Conservation (phyloP, 2,113 vertebrate species). For the Clupea harengus region DNA sequence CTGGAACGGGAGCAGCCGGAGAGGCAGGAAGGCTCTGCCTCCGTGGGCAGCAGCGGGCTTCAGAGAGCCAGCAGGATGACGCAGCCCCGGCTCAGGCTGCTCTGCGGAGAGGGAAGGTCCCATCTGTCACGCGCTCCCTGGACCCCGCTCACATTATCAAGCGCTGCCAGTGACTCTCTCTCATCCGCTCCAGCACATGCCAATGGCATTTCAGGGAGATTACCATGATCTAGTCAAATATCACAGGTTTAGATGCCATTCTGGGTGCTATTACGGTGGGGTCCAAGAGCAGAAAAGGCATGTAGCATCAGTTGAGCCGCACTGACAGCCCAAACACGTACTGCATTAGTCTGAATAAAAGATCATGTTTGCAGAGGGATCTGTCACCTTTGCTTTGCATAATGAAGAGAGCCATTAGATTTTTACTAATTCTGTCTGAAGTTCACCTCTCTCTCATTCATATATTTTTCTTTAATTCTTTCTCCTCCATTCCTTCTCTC, state of each 20-base stretch:
- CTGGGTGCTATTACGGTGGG: not conserved
- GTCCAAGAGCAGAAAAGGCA: not conserved
- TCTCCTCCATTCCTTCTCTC: not conserved
- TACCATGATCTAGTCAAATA: slow-evolving; percentile 17
- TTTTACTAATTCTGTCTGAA: not conserved
- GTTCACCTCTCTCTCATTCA: not conserved
- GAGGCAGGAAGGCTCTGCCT: slow-evolving; percentile 12
- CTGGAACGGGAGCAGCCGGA: slow-evolving; percentile 4
- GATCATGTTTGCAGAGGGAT: not conserved
- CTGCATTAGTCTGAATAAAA: not conserved
- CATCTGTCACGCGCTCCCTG: slow-evolving; percentile 46
- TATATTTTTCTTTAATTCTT: slow-evolving; percentile 17
- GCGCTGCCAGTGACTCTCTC: slow-evolving; percentile 23
- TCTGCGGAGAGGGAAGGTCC: slow-evolving; percentile 37
- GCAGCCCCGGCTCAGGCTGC: slow-evolving; percentile 40
- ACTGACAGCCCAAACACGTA: not conserved
- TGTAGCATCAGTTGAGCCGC: not conserved
- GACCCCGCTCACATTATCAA: slow-evolving; percentile 26
- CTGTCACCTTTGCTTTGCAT: not conserved
- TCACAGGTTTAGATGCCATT: slow-evolving; percentile 9
- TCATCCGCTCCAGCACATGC: not conserved
- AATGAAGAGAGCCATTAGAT: not conserved
- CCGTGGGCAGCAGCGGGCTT: slow-evolving; percentile 44
- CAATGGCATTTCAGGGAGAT: slow-evolving; percentile 5
- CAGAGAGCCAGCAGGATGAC: slow-evolving; percentile 37